A percentile compares a stretch with the other conserved stretches of the same genome.
These are phyloP conservation scores for Pammene fasciana DNA, from an alignment of 2,888 invertebrate species.

Conservation along the genomic window DNA sequence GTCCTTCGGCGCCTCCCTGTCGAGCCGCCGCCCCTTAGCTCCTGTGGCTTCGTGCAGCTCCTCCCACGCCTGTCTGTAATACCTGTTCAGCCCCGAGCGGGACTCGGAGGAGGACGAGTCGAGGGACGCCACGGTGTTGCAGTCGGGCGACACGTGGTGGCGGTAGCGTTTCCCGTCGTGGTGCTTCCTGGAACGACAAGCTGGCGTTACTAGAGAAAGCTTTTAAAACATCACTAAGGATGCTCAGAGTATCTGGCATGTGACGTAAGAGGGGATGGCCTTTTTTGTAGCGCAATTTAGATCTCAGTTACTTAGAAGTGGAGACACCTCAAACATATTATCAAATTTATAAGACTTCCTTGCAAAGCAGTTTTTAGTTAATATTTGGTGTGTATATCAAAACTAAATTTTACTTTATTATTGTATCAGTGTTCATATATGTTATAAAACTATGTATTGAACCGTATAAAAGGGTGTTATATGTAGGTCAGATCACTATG, in stretches of 20 bases:
- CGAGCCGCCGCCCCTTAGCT: constrained; percentile 76
- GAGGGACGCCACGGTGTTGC: constrained; percentile 95
- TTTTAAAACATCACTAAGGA: constrained; percentile 14
- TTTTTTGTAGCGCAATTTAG: too few relatives aligned
- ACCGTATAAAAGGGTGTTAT: too few relatives aligned
- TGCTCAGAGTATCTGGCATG: neutral
- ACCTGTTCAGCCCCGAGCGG: constrained; percentile 91
- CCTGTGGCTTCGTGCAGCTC: constrained; percentile 93
- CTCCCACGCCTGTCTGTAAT: constrained; percentile 97
- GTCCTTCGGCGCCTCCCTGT: constrained; percentile 85
- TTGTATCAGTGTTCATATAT: too few relatives aligned
- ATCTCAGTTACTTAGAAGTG: too few relatives aligned
- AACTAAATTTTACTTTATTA: too few relatives aligned
- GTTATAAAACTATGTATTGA: too few relatives aligned
- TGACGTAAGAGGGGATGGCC: neutral
- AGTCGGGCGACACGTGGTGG: constrained; percentile 94
- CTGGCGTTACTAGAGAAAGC: neutral
- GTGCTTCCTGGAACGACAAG: constrained; percentile 60
- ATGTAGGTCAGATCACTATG: too few relatives aligned
- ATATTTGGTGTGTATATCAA: too few relatives aligned
- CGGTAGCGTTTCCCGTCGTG: constrained; percentile 94
- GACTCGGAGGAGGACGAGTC: constrained; percentile 95
- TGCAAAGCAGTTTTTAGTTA: too few relatives aligned
- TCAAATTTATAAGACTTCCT: too few relatives aligned
- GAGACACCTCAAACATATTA: too few relatives aligned